Base-by-base conservation (phyloP, 1,140 invertebrate genomes). In the Atta cephalotes region DNA sequence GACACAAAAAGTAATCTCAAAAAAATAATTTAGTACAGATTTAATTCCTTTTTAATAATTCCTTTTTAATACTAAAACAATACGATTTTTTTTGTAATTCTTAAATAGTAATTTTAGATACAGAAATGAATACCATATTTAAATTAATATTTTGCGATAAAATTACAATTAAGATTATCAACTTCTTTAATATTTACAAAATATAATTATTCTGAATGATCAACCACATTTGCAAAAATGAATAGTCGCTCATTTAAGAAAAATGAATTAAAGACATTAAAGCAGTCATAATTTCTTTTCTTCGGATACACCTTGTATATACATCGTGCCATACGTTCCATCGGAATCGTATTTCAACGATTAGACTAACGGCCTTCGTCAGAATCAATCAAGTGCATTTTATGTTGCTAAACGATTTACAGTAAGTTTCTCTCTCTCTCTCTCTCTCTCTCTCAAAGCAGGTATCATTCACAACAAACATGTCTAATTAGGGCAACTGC, bases 371-470 rank as follows among this genome's bases (percentile, higher is more conserved):
- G 28, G n/a, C 63, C 28, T 70, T 56, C n/a, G 28, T 70, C 21
- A 39, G 49, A 81, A 71, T 71, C 49, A 58, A 4, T 31, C 49
- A 16, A 71, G 49, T 53, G 28, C n/a, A 12, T 58, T 82, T 82
- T 31, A 62, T 25, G 18, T 49, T 56, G 80, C 60, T 82, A 62
- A 74, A 74, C 80, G 68, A 74, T 81, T 81, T 56, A 56, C 39
- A 53, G 49, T 10, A 21, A 51, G 35, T 70, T 70, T 70, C 21
- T 25, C 39, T 68, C 28, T 31, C 28, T 31, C 28, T 31, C 28
- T 31, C 18, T n/a, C n/a, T 68, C n/a, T n/a, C 12, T 68, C 35
- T n/a, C 21, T 72, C 21, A 58, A 28, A 28, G 21, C 16, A 60
- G 21, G 16, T 72, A 21, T 82, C 79, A 82, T 72, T 82, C 66